Conservation (phyloP, 2,888 invertebrate species). For the Trichopria drosophilae region DNA sequence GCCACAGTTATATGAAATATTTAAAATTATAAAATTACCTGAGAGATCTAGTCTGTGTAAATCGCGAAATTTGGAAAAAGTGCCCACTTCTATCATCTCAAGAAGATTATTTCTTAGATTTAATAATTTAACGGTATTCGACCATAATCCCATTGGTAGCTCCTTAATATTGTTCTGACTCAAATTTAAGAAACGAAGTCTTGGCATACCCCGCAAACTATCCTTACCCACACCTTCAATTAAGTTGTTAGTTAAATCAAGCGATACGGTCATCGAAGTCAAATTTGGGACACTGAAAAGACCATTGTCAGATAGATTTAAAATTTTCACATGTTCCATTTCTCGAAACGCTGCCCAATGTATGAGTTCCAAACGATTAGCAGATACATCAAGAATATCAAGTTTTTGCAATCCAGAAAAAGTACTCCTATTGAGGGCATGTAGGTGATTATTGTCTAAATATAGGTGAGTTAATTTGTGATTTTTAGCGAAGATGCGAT, state of each 20-base stretch:
- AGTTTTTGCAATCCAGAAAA: conserved; percentile 66
- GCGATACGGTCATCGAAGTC: conserved; percentile 30
- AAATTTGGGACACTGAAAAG: conserved; percentile 43
- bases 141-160: conserved; percentile 66
- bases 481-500: conserved; percentile 67
- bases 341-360: conserved; percentile 65
- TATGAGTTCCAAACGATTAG: conserved; percentile 67
- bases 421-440: conserved; percentile 64
- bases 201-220: conserved; percentile 57
- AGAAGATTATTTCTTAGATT: conserved; percentile 66
- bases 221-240: conserved; percentile 38
- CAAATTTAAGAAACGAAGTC: conserved; percentile 66
- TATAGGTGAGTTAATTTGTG: conserved; percentile 66
- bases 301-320: conserved; percentile 64
- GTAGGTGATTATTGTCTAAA: conserved; percentile 70
- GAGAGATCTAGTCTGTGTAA: conserved; percentile 67
- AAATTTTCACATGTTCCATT: conserved; percentile 64
- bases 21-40: conserved; percentile 10
- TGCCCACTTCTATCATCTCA: conserved; percentile 65
- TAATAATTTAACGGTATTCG: conserved; percentile 65
- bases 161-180: conserved; percentile 68
- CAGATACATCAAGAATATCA: conserved; percentile 69
- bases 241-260: conserved; percentile 47
- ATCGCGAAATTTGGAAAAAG: conserved; percentile 66
- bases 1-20: not conserved